A percentile compares a stretch with the other conserved stretches of the same genome.
Evolutionary conservation across 2,797 vertebrate genomes (phyloP).

Genomic region (Sebastolobus alascanus): DNA sequence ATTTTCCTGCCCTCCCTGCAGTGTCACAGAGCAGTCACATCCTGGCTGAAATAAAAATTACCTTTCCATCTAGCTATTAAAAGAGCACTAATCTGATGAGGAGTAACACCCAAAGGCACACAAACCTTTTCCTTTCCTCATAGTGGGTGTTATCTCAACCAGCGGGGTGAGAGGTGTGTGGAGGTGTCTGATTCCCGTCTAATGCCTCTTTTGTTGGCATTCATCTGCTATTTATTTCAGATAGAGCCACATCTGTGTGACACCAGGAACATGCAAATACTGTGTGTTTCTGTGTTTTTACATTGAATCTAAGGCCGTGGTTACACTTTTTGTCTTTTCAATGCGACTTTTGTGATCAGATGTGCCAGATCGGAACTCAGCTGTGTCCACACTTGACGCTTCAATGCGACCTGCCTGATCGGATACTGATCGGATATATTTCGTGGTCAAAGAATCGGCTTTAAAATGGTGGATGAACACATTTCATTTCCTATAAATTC

Average conservation of each 20-base stretch:
- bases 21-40: slow-evolving; percentile 18
- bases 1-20: slow-evolving; percentile 26
- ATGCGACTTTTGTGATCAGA: neutral
- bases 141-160: slow-evolving; percentile 18
- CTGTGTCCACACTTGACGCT: neutral
- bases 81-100: slow-evolving; percentile 48
- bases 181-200: slow-evolving; percentile 21
- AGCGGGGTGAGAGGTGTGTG: neutral
- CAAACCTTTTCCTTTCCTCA: slow-evolving; percentile 21
- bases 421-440: neutral
- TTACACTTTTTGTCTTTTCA: neutral
- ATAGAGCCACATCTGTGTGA: neutral
- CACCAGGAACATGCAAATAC: neutral
- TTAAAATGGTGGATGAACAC: no score
- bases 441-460: no score
- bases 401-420: neutral
- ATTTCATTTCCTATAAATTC: neutral
- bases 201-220: neutral
- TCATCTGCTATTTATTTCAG: slow-evolving; percentile 12
- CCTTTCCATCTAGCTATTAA: slow-evolving; percentile 64
- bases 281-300: neutral
- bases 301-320: neutral
- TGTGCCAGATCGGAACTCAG: neutral
- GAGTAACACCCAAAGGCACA: neutral
- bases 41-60: slow-evolving; percentile 36